Conservation (phyloP, 2,113 vertebrate genomes). For the Hippocampus zosterae region DNA sequence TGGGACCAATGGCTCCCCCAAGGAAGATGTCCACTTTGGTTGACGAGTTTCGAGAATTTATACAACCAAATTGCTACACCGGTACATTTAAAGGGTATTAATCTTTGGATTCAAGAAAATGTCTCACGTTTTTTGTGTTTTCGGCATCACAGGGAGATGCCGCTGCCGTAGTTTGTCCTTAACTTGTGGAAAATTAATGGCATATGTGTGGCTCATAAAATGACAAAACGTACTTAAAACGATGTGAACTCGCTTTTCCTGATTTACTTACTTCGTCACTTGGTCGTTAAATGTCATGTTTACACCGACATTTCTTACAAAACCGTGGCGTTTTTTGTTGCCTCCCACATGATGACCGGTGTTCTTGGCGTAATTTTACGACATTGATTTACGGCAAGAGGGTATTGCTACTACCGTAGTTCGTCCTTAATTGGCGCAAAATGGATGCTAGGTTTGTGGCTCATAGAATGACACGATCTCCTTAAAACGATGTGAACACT, state of each 20-base stretch:
- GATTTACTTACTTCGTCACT: too few species aligned
- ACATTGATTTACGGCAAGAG: too few species aligned
- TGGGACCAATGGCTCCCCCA: not conserved
- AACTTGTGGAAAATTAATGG: too few species aligned
- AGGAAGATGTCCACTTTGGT: not conserved
- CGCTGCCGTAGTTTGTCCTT: too few species aligned
- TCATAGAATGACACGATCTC: not conserved
- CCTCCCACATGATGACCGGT: too few species aligned
- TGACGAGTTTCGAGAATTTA: not conserved
- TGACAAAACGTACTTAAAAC: too few species aligned
- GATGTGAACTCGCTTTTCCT: too few species aligned
- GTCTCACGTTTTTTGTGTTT: not conserved
- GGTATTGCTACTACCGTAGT: not conserved
- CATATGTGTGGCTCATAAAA: too few species aligned
- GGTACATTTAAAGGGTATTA: not conserved
- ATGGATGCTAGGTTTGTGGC: not conserved
- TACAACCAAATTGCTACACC: not conserved
- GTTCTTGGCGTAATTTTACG: too few species aligned
- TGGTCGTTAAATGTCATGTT: too few species aligned
- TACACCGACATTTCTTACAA: too few species aligned
- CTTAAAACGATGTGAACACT: not conserved
- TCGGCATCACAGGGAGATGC: not conserved
- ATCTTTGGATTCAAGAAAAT: not conserved
- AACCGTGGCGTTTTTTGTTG: too few species aligned
- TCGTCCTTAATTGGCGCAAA: not conserved